Base-by-base conservation (phyloP, 1,140 invertebrate genomes). In the Philotrypesis tridentata region DNA sequence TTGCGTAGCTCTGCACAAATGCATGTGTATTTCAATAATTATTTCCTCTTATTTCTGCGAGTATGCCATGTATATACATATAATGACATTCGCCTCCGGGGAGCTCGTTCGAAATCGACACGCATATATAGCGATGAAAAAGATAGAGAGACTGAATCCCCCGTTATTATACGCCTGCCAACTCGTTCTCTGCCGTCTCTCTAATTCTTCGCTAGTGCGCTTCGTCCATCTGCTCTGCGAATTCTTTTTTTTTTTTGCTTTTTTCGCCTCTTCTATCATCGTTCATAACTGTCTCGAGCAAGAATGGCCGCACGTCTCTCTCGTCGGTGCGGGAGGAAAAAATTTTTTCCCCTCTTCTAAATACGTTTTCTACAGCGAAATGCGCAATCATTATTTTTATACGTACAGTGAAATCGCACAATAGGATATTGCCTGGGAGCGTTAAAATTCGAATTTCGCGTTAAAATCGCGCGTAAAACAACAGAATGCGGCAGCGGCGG, bases 1-100 rank as follows among this genome's bases (percentile, higher is more conserved):
- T n/a, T n/a, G n/a, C n/a, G n/a, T n/a, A n/a, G n/a, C n/a, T n/a
- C n/a, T n/a, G n/a, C n/a, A n/a, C n/a, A n/a, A n/a, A n/a, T n/a
- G n/a, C n/a, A 65, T 77, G 61, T 55, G 70, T 70, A 78, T 78
- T 78, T 78, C 63, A 65, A 70, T 37, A 55, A 78, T 78, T 68
- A 78, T 68, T 78, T 77, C 61, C 48, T 77, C 21, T 68, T 70
- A 25, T 78, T 70, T 63, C 1, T n/a, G 2, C 60, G 11, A 55
- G 48, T 48, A 48, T n/a, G n/a, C n/a, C n/a, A n/a, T n/a, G 37
- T 40, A 43, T 33, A 40, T n/a, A 27, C 6, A 6, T 17, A 40
- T 65, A 65, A 76, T 21, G 60, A 60, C 33, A n/a, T 37, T 68
- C 63, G 63, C 40, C 76, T 68, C 25, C 33, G 76, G 29, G 31